Conservation (phyloP, 2,113 vertebrate species). For the Anarhynchus alexandrinus region DNA sequence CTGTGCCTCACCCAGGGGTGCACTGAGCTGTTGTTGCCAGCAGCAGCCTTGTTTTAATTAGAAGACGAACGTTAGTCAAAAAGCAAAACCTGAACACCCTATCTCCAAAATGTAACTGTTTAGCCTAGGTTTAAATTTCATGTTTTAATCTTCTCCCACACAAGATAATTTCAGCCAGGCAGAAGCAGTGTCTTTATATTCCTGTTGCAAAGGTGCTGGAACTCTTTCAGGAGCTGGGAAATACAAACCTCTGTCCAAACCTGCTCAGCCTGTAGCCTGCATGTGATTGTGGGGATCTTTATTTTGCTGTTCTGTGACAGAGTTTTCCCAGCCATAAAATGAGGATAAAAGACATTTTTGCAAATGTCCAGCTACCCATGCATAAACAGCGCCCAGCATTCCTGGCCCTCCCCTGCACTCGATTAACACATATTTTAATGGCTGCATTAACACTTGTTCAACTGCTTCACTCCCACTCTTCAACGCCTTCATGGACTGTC, state of each 20-base stretch:
- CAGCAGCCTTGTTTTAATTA: not conserved
- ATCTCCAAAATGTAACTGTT: not conserved
- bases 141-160: not conserved
- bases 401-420: not conserved
- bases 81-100: not conserved
- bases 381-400: not conserved
- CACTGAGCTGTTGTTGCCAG: not conserved
- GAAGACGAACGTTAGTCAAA: not conserved
- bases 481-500: rapidly evolving
- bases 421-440: not conserved
- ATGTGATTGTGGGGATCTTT: not conserved
- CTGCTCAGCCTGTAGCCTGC: not conserved
- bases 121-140: not conserved
- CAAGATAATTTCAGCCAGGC: not conserved
- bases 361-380: not conserved
- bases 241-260: not conserved
- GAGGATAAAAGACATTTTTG: not conserved
- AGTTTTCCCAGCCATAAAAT: not conserved
- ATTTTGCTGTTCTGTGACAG: not conserved
- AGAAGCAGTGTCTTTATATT: not conserved
- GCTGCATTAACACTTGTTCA: not conserved
- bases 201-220: not conserved
- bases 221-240: not conserved
- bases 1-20: rapidly evolving
- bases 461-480: not conserved